Conservation (phyloP, 1,140 invertebrate species). For the Dreissena polymorpha region DNA sequence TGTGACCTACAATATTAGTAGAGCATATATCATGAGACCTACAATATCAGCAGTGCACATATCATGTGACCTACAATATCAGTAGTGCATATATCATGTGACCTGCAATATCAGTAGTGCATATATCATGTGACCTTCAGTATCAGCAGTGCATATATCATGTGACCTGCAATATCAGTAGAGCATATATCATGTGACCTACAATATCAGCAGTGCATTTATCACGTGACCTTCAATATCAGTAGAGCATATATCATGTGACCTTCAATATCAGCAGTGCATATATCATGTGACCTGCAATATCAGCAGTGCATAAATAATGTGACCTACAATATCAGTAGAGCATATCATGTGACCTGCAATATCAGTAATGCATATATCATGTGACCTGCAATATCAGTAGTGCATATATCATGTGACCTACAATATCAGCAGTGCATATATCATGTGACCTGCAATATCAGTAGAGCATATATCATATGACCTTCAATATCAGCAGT, state of each 20-base stretch:
- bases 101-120: slow-evolving; percentile 76
- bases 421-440: slow-evolving; percentile 77
- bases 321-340: slow-evolving; percentile 78
- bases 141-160: not conserved
- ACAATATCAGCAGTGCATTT: slow-evolving; percentile 23
- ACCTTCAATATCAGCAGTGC: slow-evolving; percentile 71
- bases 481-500: too few relatives aligned
- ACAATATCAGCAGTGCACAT: slow-evolving; percentile 75
- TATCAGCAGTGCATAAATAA: slow-evolving; percentile 79
- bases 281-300: too few relatives aligned
- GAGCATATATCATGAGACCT: too few relatives aligned
- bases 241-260: slow-evolving; percentile 81
- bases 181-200: slow-evolving; percentile 81
- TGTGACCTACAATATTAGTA: slow-evolving; percentile 78
- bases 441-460: slow-evolving; percentile 81
- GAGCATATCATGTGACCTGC: too few relatives aligned
- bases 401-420: too few relatives aligned
- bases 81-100: too few relatives aligned
- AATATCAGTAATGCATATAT: slow-evolving; percentile 76
- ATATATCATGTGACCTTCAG: slow-evolving; percentile 81
- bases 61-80: slow-evolving; percentile 81
- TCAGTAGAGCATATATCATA: too few relatives aligned
- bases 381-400: slow-evolving; percentile 79
- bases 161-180: too few relatives aligned
- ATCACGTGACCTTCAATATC: too few relatives aligned